Percentiles rank a stretch among this genome's conserved stretches.
These are phyloP conservation scores for Taenaris catops DNA, from an alignment of 2,888 invertebrate species.

Conservation along the genomic window DNA sequence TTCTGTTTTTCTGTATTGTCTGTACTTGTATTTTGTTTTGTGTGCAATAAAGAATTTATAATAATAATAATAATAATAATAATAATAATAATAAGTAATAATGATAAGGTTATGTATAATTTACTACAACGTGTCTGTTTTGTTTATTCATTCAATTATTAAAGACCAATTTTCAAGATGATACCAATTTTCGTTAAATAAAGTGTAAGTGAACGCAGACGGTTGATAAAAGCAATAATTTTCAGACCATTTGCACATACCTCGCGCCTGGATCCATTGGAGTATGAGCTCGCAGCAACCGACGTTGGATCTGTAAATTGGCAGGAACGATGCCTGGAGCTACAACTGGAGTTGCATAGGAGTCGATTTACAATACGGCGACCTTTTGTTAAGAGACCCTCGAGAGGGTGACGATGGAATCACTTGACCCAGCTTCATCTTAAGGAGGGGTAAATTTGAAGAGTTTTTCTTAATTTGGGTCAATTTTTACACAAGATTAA, in stretches of 20 bases:
- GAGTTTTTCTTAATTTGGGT: slow-evolving; percentile 7
- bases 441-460: slow-evolving; percentile 6
- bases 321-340: slow-evolving; percentile 92
- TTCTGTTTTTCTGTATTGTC: no score
- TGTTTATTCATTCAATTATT: no score
- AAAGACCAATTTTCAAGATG: no score
- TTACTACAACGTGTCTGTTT: no score
- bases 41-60: no score
- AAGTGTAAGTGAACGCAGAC: no score
- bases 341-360: slow-evolving; percentile 92
- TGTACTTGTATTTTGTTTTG: no score
- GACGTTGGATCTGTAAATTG: slow-evolving; percentile 84
- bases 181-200: no score
- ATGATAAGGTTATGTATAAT: no score
- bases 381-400: slow-evolving; percentile 8
- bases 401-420: slow-evolving; percentile 6
- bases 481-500: neutral
- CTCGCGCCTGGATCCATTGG: slow-evolving; percentile 61
- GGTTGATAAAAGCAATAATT: no score
- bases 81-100: no score
- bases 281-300: slow-evolving; percentile 56
- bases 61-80: no score
- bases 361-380: slow-evolving; percentile 58
- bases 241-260: slow-evolving; percentile 61
- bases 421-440: slow-evolving; percentile 9